Evolutionary conservation across 2,888 invertebrate species (phyloP).

Genomic region (Harpalus rufipes): DNA sequence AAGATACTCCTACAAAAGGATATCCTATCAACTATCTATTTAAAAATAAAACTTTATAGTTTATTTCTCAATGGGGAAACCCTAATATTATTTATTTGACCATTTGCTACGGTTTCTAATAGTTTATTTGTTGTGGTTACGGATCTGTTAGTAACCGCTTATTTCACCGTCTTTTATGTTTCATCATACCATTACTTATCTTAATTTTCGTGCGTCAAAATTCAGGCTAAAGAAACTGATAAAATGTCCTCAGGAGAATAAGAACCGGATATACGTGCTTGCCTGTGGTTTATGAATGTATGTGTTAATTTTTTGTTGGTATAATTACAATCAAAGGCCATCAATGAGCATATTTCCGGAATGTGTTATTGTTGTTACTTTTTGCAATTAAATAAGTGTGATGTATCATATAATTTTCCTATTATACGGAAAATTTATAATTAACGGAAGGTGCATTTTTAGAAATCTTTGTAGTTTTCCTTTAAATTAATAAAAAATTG

Average conservation of each 20-base stretch:
- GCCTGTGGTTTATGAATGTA: background rate
- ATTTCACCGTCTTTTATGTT: background rate
- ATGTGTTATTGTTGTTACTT: background rate
- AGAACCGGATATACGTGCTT: background rate
- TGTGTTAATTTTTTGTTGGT: background rate
- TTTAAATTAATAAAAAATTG: too few species aligned
- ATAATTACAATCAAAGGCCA: background rate
- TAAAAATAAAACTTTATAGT: background rate
- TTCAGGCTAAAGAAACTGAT: background rate
- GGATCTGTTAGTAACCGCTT: background rate
- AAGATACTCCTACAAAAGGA: background rate
- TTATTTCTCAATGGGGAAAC: background rate
- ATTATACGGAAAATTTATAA: too few species aligned
- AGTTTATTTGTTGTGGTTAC: conserved; percentile 3
- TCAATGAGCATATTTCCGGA: background rate
- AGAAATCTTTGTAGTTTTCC: too few species aligned
- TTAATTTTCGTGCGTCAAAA: background rate
- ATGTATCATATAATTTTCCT: background rate
- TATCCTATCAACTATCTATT: background rate
- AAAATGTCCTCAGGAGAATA: background rate
- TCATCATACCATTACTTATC: background rate
- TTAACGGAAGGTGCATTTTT: too few species aligned
- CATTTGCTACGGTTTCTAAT: background rate
- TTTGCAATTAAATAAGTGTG: background rate
- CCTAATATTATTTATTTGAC: background rate